Evolutionary conservation across 2,113 vertebrate genomes (phyloP).

Genomic region (Trematocara nigrifrons): DNA sequence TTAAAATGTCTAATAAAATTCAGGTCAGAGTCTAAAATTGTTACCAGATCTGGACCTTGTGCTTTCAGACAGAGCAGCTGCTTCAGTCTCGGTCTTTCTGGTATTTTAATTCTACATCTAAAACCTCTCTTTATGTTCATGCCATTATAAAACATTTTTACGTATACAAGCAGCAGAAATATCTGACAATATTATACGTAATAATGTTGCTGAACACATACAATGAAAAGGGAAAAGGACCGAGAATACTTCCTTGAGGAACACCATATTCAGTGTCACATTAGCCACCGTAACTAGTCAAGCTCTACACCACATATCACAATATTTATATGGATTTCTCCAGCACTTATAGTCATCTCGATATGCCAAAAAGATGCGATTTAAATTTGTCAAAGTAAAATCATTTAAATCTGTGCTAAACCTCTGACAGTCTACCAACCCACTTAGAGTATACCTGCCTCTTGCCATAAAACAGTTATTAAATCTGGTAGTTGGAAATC

Average conservation of each 20-base stretch:
- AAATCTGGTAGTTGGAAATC: background rate
- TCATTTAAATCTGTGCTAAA: background rate
- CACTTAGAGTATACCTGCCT: background rate
- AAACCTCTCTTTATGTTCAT: background rate
- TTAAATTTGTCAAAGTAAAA: background rate
- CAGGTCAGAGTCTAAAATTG: background rate
- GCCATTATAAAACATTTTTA: background rate
- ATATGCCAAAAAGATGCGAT: background rate
- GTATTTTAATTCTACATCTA: background rate
- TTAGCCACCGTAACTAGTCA: background rate
- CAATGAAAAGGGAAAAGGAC: background rate
- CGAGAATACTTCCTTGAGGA: background rate
- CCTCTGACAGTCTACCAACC: background rate
- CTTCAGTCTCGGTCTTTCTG: rapidly evolving
- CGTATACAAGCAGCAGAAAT: rapidly evolving
- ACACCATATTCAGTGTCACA: background rate
- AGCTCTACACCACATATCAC: background rate
- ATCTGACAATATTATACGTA: rapidly evolving
- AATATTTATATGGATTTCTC: background rate
- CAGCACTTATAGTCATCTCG: rapidly evolving
- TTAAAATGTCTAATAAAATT: background rate
- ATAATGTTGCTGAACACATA: background rate
- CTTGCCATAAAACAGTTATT: background rate
- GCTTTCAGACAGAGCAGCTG: background rate
- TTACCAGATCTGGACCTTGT: background rate